These are phyloP conservation scores for Imbricaverruca yamaguchii DNA, from an alignment of 2,888 invertebrate genomes.

Conservation along the genomic window DNA sequence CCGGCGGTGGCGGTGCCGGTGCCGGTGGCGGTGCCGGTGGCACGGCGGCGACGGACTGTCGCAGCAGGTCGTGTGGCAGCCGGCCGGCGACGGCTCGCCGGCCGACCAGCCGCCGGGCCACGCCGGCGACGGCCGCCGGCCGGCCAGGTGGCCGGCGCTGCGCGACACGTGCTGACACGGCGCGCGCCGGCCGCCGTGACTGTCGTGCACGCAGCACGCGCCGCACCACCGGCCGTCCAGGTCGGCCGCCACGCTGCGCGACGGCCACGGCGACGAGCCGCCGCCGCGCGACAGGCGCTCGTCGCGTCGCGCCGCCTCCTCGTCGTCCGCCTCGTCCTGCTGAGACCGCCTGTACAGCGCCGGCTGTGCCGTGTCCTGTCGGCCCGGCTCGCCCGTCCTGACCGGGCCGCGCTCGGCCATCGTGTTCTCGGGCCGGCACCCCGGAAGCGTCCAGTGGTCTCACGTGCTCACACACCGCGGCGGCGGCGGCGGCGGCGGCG, in stretches of 20 bases:
- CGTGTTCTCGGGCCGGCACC: too few species aligned
- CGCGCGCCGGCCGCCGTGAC: not conserved
- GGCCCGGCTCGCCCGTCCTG: not conserved
- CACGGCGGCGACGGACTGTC: not conserved
- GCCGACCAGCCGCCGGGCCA: not conserved
- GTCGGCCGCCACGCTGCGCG: constrained; percentile 40
- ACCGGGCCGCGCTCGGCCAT: not conserved
- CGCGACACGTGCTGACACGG: not conserved
- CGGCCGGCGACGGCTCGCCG: not conserved
- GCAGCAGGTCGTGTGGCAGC: not conserved
- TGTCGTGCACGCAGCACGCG: constrained; percentile 43
- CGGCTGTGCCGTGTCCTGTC: not conserved
- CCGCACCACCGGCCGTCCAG: constrained; percentile 66
- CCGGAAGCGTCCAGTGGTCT: not conserved
- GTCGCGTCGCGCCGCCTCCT: not conserved
- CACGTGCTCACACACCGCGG: not conserved
- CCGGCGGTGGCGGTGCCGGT: constrained; percentile 29
- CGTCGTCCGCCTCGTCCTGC: not conserved
- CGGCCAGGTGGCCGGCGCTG: constrained; percentile 6
- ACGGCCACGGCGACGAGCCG: not conserved
- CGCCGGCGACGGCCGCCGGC: not conserved
- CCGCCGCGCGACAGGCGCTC: not conserved
- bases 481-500: not conserved
- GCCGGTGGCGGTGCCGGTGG: constrained; percentile 26
- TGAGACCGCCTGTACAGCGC: not conserved